Percentiles rank a stretch among this genome's conserved stretches.
These are phyloP conservation scores for Macquaria ambigua DNA, from an alignment of 2,113 vertebrate species.

Conservation along the genomic window DNA sequence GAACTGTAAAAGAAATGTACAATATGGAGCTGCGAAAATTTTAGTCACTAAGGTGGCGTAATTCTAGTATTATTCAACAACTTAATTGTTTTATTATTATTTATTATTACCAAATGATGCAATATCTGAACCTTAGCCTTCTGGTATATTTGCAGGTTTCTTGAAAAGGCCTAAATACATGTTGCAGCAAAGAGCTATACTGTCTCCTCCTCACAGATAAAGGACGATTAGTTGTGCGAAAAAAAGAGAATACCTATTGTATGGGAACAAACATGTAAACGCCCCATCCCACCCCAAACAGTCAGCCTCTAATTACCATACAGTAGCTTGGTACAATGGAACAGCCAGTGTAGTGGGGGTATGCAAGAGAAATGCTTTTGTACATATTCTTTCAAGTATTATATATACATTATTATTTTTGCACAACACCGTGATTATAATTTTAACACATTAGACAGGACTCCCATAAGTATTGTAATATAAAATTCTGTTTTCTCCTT, in stretches of 20 bases:
- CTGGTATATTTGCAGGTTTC: neutral
- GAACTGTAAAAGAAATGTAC: too few species aligned
- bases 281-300: neutral
- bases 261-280: neutral
- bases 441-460: neutral
- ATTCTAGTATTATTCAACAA: too few species aligned
- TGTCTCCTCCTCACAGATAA: neutral
- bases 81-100: too few species aligned
- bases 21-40: too few species aligned
- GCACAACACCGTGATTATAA: neutral
- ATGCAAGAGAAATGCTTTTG: neutral
- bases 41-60: too few species aligned
- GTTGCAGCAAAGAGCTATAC: neutral
- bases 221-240: neutral
- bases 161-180: neutral
- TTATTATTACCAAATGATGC: too few species aligned
- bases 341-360: neutral
- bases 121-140: neutral
- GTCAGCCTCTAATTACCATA: neutral
- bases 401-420: neutral
- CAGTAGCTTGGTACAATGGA: neutral
- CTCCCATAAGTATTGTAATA: neutral
- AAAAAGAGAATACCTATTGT: conserved; percentile 6
- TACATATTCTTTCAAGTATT: neutral
- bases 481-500: neutral